A percentile compares a stretch with the other conserved stretches of the same genome.
phyloP scores from a whole-genome alignment of 2,888 invertebrate species.

The Ophioninae sp. region DNA sequence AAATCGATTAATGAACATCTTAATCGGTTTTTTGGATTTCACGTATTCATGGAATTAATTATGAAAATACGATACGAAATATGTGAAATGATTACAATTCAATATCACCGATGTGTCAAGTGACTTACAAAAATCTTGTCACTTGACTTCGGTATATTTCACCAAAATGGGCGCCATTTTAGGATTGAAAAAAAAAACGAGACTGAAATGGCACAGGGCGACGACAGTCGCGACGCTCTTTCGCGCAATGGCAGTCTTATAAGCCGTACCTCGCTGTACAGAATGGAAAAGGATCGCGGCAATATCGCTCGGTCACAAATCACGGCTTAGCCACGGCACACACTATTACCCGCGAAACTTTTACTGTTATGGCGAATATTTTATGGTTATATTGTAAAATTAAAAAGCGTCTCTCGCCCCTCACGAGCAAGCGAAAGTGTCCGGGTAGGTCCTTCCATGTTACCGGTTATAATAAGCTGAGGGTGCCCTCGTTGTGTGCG shows the following conservation, averaged over 20 bases:
- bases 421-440: conserved; percentile 62
- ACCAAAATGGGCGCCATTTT: not conserved
- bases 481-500: conserved; percentile 38
- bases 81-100: not conserved
- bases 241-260: conserved; percentile 15
- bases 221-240: conserved; percentile 32
- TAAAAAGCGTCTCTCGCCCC: conserved; percentile 75
- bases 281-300: conserved; percentile 59
- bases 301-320: conserved; percentile 78
- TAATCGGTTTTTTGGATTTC: too few relatives aligned
- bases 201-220: conserved; percentile 13
- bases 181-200: not conserved
- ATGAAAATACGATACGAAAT: too few relatives aligned
- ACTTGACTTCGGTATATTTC: not conserved
- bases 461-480: conserved; percentile 74
- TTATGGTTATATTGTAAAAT: conserved; percentile 80
- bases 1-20: too few relatives aligned
- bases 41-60: too few relatives aligned
- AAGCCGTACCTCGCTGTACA: conserved; percentile 32
- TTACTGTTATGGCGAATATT: conserved; percentile 78
- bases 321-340: conserved; percentile 75
- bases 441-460: conserved; percentile 62
- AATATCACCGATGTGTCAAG: not conserved
- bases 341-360: conserved; percentile 71
- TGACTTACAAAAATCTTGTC: not conserved